Percentiles rank a stretch among this genome's conserved stretches.
Conservation (phyloP, 1,140 invertebrate genomes). For the Listronotus bonariensis region DNA sequence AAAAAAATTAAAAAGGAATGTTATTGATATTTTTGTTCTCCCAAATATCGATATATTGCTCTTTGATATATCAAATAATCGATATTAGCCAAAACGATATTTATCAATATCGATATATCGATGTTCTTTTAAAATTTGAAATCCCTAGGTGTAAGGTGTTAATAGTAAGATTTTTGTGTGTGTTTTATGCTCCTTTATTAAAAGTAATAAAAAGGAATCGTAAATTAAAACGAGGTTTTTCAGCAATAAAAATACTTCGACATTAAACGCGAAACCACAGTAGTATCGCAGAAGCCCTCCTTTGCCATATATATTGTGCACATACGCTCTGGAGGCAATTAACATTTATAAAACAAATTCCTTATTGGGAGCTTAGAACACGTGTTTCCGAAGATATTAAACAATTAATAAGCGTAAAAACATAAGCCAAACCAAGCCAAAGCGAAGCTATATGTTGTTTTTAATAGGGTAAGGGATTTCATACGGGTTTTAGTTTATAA, state of each 20-base stretch:
- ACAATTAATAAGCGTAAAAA: slow-evolving; percentile 47
- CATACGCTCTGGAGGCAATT: slow-evolving; percentile 44
- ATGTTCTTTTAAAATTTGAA: no score
- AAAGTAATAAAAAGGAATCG: no score
- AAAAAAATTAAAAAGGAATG: no score
- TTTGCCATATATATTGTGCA: slow-evolving; percentile 30
- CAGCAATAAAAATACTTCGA: slow-evolving; percentile 30
- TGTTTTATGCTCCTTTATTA: no score
- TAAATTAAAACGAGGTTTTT: background rate
- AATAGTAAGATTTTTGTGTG: no score
- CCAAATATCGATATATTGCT: no score
- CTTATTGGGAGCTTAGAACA: slow-evolving; percentile 52
- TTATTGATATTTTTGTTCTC: no score
- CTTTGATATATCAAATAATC: no score
- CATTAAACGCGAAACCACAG: slow-evolving; percentile 5
- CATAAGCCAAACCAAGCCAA: slow-evolving; percentile 11
- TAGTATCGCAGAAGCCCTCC: slow-evolving; percentile 17
- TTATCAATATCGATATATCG: no score
- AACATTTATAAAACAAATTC: slow-evolving; percentile 54
- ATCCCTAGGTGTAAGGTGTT: no score
- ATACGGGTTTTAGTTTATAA: slow-evolving; percentile 11
- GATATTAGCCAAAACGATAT: no score
- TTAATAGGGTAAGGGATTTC: slow-evolving; percentile 46
- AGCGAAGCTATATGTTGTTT: slow-evolving; percentile 31
- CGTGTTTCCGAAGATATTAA: slow-evolving; percentile 54